A percentile compares a stretch with the other conserved stretches of the same genome.
These are phyloP conservation scores for Ceratina calcarata DNA, from an alignment of 1,140 invertebrate genomes.

Conservation along the genomic window DNA sequence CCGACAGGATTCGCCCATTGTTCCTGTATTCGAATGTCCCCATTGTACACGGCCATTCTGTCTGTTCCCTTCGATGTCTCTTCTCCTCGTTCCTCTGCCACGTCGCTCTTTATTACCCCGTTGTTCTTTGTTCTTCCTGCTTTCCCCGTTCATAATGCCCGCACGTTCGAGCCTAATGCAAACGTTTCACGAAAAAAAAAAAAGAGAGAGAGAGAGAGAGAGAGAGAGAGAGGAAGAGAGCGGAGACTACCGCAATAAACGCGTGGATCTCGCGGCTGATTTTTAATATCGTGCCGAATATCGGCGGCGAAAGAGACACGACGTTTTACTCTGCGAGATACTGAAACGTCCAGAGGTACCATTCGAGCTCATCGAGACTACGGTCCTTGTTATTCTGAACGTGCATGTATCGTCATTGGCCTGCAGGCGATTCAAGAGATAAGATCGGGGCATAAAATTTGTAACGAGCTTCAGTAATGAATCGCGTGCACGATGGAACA, in stretches of 20 bases:
- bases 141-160: not conserved
- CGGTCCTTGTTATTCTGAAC: no score
- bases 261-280: not conserved
- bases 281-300: not conserved
- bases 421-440: no score
- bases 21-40: constrained; percentile 32
- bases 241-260: not conserved
- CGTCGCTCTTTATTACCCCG: constrained; percentile 34
- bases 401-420: no score
- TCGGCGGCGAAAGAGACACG: not conserved
- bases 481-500: no score
- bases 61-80: constrained; percentile 14
- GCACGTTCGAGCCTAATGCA: not conserved
- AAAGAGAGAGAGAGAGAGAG: no score
- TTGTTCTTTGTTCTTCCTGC: constrained; percentile 22
- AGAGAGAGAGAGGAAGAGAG: not conserved
- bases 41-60: constrained; percentile 21
- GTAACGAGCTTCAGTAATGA: no score
- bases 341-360: no score
- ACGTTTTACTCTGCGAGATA: no score
- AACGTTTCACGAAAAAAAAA: not conserved
- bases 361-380: no score
- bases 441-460: no score
- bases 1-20: constrained; percentile 40
- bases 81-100: not conserved